Evolutionary conservation across 2,113 vertebrate genomes (phyloP).

Genomic region (Microcebus tavaratra): DNA sequence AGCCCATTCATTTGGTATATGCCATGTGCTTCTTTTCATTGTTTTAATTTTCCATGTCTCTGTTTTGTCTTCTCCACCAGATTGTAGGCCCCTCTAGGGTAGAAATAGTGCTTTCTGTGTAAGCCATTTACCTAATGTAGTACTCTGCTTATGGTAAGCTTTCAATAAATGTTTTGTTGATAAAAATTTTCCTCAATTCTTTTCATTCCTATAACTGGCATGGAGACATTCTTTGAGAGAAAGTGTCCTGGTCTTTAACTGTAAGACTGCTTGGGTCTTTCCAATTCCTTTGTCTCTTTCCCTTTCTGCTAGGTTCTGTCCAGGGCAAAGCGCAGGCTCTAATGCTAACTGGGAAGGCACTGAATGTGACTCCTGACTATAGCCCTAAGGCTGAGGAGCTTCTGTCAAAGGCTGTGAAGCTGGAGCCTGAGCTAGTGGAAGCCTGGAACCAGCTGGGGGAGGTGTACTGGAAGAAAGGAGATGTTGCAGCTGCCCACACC

Average conservation of each 20-base stretch:
- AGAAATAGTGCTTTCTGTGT: background rate
- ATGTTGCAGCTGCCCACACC: conserved; percentile 89
- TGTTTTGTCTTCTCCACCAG: conserved; percentile 1
- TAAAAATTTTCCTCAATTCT: conserved; percentile 9
- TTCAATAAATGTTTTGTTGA: background rate
- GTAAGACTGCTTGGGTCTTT: background rate
- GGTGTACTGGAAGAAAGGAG: conserved; percentile 95
- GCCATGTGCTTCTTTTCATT: background rate
- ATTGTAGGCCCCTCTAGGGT: background rate
- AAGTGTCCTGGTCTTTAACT: background rate
- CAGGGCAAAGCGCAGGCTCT: conserved; percentile 87
- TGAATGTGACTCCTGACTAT: conserved; percentile 88
- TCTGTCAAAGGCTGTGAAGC: conserved; percentile 92
- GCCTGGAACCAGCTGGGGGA: conserved; percentile 95
- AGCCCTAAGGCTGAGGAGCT: conserved; percentile 87
- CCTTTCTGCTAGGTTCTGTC: conserved; percentile 79
- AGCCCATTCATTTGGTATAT: background rate
- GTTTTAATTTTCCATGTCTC: conserved; percentile 2
- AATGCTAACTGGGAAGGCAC: conserved; percentile 89
- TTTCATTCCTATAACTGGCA: background rate
- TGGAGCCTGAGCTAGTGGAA: conserved; percentile 91
- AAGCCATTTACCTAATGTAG: background rate
- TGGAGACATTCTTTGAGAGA: background rate
- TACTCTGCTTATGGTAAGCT: background rate
- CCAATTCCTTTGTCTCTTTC: background rate